A percentile compares a stretch with the other conserved stretches of the same genome.
These are phyloP conservation scores for Henricia sp. DNA, from an alignment of 53 echinoderm and acorn worm species.

Conservation along the genomic window DNA sequence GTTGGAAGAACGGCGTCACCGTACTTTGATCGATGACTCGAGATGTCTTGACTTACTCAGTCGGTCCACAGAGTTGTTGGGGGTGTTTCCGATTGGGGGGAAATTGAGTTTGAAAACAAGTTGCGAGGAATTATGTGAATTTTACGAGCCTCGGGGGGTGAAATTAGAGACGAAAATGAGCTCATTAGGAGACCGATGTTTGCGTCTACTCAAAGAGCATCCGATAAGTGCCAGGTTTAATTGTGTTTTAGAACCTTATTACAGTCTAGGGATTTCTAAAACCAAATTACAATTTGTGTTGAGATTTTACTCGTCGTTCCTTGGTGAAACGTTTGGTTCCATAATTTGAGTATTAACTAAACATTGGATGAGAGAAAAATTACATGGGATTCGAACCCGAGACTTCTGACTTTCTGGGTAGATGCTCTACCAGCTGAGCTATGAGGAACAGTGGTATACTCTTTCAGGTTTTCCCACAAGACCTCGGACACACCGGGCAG, in stretches of 20 bases:
- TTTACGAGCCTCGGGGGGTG: background rate
- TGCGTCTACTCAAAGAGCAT: background rate
- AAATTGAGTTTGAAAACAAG: conserved; percentile 26
- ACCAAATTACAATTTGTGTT: background rate
- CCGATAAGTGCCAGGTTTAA: background rate
- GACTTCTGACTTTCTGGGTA: too few relatives aligned
- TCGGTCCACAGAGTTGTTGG: background rate
- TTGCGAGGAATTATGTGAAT: background rate
- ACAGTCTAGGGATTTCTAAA: background rate
- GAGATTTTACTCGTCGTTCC: too few relatives aligned
- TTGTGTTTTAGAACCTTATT: background rate
- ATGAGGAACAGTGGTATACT: too few relatives aligned
- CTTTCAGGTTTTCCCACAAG: too few relatives aligned
- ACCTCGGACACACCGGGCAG: too few relatives aligned
- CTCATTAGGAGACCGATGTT: background rate
- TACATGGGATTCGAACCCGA: too few relatives aligned
- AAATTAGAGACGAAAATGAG: background rate
- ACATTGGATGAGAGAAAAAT: too few relatives aligned
- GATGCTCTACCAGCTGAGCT: too few relatives aligned
- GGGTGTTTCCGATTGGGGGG: conserved; percentile 6
- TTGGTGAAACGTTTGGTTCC: too few relatives aligned
- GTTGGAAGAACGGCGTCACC: background rate
- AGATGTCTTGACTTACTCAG: background rate
- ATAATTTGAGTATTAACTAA: too few relatives aligned
- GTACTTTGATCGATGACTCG: conserved; percentile 11